Evolutionary conservation across 2,797 vertebrate genomes (phyloP).

Genomic region (Sebastes umbrosus): DNA sequence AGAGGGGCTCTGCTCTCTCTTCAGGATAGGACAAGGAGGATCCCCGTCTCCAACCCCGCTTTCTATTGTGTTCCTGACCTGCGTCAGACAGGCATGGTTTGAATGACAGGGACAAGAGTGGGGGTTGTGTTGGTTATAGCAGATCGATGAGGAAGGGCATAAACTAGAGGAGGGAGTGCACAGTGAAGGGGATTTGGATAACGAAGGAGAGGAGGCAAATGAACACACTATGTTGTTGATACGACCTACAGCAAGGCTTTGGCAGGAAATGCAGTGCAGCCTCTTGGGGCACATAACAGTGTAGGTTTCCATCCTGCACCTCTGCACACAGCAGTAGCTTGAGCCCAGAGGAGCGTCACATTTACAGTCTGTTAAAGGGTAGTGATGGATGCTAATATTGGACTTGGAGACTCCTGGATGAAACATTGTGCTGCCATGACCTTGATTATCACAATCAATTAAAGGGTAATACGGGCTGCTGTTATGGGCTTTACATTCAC

Average conservation of each 20-base stretch:
- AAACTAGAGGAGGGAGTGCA: constrained; percentile 45
- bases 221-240: constrained; percentile 78
- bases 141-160: constrained; percentile 72
- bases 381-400: constrained; percentile 39
- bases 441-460: constrained; percentile 48
- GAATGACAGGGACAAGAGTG: constrained; percentile 73
- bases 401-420: constrained; percentile 51
- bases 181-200: constrained; percentile 35
- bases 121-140: constrained; percentile 79
- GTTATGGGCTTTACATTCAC: constrained; percentile 74
- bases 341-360: constrained; percentile 33
- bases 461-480: constrained; percentile 27
- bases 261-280: constrained; percentile 86
- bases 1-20: constrained; percentile 86
- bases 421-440: constrained; percentile 27
- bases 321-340: constrained; percentile 79
- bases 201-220: constrained; percentile 39
- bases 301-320: constrained; percentile 77
- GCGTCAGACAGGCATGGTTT: constrained; percentile 64
- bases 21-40: constrained; percentile 68
- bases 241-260: constrained; percentile 80
- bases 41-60: constrained; percentile 48
- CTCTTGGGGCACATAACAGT: constrained; percentile 84
- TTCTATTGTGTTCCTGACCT: constrained; percentile 45
- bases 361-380: constrained; percentile 51